Base-by-base conservation (phyloP, 1,140 invertebrate genomes). In the Scaptomyza montana region DNA sequence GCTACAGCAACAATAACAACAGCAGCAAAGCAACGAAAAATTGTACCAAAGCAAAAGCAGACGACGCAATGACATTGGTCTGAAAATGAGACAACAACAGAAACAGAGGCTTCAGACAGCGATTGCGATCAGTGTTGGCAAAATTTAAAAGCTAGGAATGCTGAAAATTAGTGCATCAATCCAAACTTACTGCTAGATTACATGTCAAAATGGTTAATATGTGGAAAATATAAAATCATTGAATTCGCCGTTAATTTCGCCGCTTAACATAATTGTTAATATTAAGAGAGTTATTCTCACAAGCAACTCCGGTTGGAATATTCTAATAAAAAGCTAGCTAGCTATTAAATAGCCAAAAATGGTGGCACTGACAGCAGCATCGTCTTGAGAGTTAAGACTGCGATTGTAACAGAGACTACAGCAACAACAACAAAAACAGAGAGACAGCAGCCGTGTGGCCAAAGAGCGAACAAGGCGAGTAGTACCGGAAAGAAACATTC, bases 401-500 rank as follows among this genome's bases (percentile, higher is more conserved):
- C 21, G 54, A 28, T 41, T 30, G 49, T 60, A 46, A 65, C 62
- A 43, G 53, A 25, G 62, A 47, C 45, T 2, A 36, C 8, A 36
- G 2, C 33, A 36, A 9, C 33, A 36, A 36, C 33, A 36, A 36
- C 33, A 36, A 36, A 33, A 47, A 53, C 25, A 33, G 50, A 53
- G 13, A 33, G 21, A 53, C 21, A 56, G 54, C 54, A 16, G 30
- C 25, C 28, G 56, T 41, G 59, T 30, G 45, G 55, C 43, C 47
- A 71, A 33, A 56, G 64, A 72, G 75, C 72, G 59, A 78, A 71
- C 67, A 59, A 78, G 66, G 66, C 49, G 72, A 60, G 30, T 33
- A 33, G 65, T 87, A 87, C 84, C 84, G 84, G 84, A 87, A 87
- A 87, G 84, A 87, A 87, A 87, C 85, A 87, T 87, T 87, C 84